Evolutionary conservation across 2,888 invertebrate species (phyloP).

Genomic region (Xanthorhoe designata): DNA sequence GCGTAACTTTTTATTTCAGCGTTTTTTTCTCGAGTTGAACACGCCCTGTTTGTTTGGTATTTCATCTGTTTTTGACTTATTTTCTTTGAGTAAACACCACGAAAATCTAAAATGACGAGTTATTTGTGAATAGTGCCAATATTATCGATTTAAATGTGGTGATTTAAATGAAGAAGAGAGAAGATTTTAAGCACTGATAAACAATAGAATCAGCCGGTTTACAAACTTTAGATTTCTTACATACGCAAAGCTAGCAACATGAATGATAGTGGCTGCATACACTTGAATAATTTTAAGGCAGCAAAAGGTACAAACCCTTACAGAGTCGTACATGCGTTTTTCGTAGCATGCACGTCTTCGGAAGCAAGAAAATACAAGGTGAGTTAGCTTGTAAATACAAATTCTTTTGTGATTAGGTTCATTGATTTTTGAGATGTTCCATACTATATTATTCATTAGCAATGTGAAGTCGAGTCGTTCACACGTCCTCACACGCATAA

Average conservation of each 20-base stretch:
- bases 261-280: slow-evolving; percentile 91
- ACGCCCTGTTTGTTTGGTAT: slow-evolving; percentile 49
- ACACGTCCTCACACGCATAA: not conserved
- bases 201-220: slow-evolving; percentile 50
- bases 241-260: slow-evolving; percentile 64
- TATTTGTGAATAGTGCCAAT: slow-evolving; percentile 4
- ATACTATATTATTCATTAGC: not conserved
- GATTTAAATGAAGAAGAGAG: not conserved
- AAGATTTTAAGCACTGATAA: slow-evolving; percentile 7
- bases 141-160: slow-evolving; percentile 15
- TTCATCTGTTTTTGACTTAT: slow-evolving; percentile 39
- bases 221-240: slow-evolving; percentile 19
- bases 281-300: slow-evolving; percentile 92
- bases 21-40: slow-evolving; percentile 20
- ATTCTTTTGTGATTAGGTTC: slow-evolving; percentile 38
- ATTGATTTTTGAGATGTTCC: slow-evolving; percentile 33
- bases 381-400: slow-evolving; percentile 42
- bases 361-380: slow-evolving; percentile 95
- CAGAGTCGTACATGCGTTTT: slow-evolving; percentile 93
- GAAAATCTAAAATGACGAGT: slow-evolving; percentile 17
- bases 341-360: slow-evolving; percentile 92
- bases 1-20: not conserved
- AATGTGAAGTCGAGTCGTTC: not conserved
- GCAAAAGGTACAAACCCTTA: slow-evolving; percentile 90
- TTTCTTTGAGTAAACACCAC: slow-evolving; percentile 10